Percentiles rank a stretch among this genome's conserved stretches.
Conservation (phyloP, 1,140 invertebrate species). For the Notospermus geniculatus region DNA sequence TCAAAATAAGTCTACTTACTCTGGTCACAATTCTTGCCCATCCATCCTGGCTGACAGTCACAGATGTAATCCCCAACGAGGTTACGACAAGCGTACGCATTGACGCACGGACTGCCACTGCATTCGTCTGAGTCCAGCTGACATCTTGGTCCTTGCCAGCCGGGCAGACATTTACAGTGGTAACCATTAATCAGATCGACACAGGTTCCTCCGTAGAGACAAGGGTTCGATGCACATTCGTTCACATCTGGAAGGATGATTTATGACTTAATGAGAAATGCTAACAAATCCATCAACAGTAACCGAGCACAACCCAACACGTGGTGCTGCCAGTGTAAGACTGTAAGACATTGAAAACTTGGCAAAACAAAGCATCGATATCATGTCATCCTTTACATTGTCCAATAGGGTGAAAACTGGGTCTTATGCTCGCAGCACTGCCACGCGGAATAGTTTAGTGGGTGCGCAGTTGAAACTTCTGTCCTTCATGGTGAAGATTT, state of each 20-base stretch:
- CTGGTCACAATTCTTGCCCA: slow-evolving; percentile 48
- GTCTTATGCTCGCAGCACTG: too few species aligned
- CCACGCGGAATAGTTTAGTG: too few species aligned
- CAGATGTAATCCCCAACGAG: slow-evolving; percentile 43
- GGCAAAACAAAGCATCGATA: too few species aligned
- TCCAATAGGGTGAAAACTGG: too few species aligned
- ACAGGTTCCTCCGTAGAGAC: slow-evolving; percentile 86
- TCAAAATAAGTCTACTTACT: slow-evolving; percentile 36
- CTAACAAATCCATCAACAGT: too few species aligned
- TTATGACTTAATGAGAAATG: too few species aligned
- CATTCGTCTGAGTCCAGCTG: slow-evolving; percentile 49
- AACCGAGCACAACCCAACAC: too few species aligned
- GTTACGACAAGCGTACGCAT: slow-evolving; percentile 44
- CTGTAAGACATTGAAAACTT: too few species aligned
- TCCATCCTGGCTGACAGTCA: slow-evolving; percentile 48
- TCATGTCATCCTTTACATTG: too few species aligned
- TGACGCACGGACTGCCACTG: slow-evolving; percentile 47
- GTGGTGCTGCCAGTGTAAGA: too few species aligned
- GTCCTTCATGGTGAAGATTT: too few species aligned
- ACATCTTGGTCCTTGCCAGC: slow-evolving; percentile 59
- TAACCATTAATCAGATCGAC: slow-evolving; percentile 66
- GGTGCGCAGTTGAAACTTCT: too few species aligned
- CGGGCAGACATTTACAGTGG: slow-evolving; percentile 73
- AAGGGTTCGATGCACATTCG: slow-evolving; percentile 80
- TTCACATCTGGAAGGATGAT: slow-evolving; percentile 56